Evolutionary conservation across 2,888 invertebrate species (phyloP).

Genomic region (Ormia ochracea): DNA sequence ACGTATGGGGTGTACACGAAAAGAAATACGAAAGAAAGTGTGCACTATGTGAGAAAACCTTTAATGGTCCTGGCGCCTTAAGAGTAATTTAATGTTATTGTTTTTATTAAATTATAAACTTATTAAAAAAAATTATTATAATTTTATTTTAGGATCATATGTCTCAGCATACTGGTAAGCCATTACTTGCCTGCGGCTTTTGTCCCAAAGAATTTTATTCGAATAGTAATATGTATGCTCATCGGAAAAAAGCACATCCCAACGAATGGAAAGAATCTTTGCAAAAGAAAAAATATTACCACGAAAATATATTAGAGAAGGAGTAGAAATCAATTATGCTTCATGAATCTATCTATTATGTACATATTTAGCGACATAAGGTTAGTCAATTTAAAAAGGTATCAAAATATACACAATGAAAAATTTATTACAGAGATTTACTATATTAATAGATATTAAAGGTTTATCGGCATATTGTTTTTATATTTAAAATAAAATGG

Average conservation of each 20-base stretch:
- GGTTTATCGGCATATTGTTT: too few species aligned
- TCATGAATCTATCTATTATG: too few species aligned
- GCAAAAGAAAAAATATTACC: slow-evolving; percentile 20
- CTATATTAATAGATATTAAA: too few species aligned
- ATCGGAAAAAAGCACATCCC: slow-evolving; percentile 74
- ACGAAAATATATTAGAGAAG: slow-evolving; percentile 34
- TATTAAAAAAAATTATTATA: neutral
- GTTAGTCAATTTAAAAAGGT: too few species aligned
- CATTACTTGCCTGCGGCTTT: slow-evolving; percentile 73
- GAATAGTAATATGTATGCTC: slow-evolving; percentile 75
- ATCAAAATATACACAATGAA: too few species aligned
- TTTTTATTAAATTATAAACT: neutral
- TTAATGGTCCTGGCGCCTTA: slow-evolving; percentile 68
- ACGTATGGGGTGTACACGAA: slow-evolving; percentile 73
- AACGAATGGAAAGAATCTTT: slow-evolving; percentile 71
- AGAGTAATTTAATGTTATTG: neutral
- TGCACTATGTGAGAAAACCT: slow-evolving; percentile 73
- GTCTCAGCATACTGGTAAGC: slow-evolving; percentile 74
- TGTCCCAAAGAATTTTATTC: slow-evolving; percentile 75
- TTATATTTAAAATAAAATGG: too few species aligned
- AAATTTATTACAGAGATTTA: too few species aligned
- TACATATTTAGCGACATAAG: too few species aligned
- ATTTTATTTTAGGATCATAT: slow-evolving; percentile 71
- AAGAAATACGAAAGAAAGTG: slow-evolving; percentile 71
- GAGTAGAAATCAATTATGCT: too few species aligned